Base-by-base conservation (phyloP, 2,797 vertebrate species). In the Moxostoma hubbsi region DNA sequence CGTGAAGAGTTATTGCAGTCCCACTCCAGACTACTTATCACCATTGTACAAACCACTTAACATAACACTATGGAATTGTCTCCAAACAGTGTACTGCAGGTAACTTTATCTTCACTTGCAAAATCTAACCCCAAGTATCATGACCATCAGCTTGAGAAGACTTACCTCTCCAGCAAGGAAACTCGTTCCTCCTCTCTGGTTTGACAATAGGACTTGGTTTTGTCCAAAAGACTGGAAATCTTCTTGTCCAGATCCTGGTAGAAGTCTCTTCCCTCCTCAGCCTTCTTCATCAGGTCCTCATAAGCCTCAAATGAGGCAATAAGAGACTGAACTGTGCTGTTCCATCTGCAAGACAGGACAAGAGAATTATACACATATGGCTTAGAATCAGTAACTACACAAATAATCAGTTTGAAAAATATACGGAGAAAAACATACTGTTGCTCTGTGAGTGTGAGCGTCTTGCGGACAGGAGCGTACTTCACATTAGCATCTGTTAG, bases 251-350 rank as follows among this genome's bases (percentile, higher is more conserved):
- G 81, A 84, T 96, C 95, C 0, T 93, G 91, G 2, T 96, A 96
- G 79, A 96, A 96, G 50, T 93, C 93, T 80, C 89, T 94, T 65
- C 95, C 95, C 81, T 96, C 95, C 82, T 95, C 93, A 0, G 93
- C 95, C 47, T 96, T 96, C 88, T 95, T 95, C 90, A 96, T 93
- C 75, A 96, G 89, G 73, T 96, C 94, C 78, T 95, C 95, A 0
- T 96, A 95, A 46, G 95, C 94, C 83, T 96, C 95, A 0, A 91
- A 96, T 0, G 95, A 96, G 45, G 94, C 88, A 84, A 95, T 92
- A 73, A 96, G 79, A 0, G 92, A 93, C 90, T 96, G 94, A 0
- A 95, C 85, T 0, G 92, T 94, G 0, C 88, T 89, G 86, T 94
- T 95, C 95, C 95, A 95, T 87, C 95, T 96, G 85, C 13, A 70